Conservation (phyloP, 1,140 invertebrate species). For the Bradynema listronoti region DNA sequence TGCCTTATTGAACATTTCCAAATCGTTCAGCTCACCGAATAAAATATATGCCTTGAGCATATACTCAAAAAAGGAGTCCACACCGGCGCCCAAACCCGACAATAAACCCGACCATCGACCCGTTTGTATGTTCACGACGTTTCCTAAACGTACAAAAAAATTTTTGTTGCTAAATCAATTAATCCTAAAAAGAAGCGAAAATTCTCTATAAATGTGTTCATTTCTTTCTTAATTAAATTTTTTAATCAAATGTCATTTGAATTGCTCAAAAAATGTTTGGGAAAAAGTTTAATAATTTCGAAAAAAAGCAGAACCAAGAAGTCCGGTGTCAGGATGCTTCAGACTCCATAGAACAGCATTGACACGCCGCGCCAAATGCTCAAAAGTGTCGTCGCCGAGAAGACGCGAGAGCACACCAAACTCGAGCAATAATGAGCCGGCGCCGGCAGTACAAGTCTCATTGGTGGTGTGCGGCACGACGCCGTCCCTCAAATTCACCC, state of each 20-base stretch:
- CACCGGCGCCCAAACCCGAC: slow-evolving; percentile 67
- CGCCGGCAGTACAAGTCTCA: slow-evolving; percentile 68
- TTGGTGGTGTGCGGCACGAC: slow-evolving; percentile 62
- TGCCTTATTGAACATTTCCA: slow-evolving; percentile 65
- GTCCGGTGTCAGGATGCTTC: slow-evolving; percentile 65
- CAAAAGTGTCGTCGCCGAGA: slow-evolving; percentile 65
- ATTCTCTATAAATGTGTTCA: no score
- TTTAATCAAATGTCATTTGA: background rate
- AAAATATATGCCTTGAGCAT: slow-evolving; percentile 67
- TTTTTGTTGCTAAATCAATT: no score
- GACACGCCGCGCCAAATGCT: slow-evolving; percentile 64
- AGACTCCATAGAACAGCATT: slow-evolving; percentile 63
- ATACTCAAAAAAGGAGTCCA: slow-evolving; percentile 71
- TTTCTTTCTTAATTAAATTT: no score
- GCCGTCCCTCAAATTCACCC: slow-evolving; percentile 65
- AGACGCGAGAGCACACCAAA: slow-evolving; percentile 67
- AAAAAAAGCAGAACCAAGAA: slow-evolving; percentile 64
- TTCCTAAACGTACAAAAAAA: slow-evolving; percentile 59
- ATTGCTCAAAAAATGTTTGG: no score
- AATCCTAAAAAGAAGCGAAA: no score
- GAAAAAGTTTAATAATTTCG: no score
- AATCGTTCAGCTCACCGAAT: slow-evolving; percentile 65
- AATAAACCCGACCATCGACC: slow-evolving; percentile 66
- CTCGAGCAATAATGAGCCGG: slow-evolving; percentile 66
- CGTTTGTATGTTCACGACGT: slow-evolving; percentile 66